These are phyloP conservation scores for Clavelina lepadiformis DNA, from an alignment of 23 tunicate species.

Conservation along the genomic window DNA sequence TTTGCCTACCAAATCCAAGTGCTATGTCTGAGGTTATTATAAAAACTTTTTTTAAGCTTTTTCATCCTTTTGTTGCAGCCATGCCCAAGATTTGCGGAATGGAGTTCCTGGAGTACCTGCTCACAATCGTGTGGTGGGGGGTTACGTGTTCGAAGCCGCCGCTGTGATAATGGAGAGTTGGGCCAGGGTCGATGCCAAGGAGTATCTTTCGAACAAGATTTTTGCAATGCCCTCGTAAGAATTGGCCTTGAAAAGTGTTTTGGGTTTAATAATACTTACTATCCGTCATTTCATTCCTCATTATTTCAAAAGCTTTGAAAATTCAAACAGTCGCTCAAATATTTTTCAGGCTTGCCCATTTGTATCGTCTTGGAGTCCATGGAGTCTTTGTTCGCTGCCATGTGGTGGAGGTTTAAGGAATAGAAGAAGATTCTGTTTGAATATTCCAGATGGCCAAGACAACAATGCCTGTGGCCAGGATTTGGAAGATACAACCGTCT, in stretches of 20 bases:
- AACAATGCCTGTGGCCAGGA: conserved; percentile 52
- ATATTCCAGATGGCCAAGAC: conserved; percentile 22
- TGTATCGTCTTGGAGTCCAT: conserved; percentile 55
- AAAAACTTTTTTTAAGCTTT: too few species aligned
- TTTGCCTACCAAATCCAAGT: too few species aligned
- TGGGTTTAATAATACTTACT: background rate
- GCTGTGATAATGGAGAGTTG: conserved; percentile 32
- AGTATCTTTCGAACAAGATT: conserved; percentile 13
- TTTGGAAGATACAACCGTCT: conserved; percentile 9
- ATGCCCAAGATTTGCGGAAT: background rate
- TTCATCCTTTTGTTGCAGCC: too few species aligned
- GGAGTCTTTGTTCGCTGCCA: conserved; percentile 44
- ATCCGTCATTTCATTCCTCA: too few species aligned
- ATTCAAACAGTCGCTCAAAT: background rate
- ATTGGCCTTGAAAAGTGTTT: background rate
- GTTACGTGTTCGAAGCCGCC: conserved; percentile 6
- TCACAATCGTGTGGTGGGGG: conserved; percentile 34
- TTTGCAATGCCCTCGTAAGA: conserved; percentile 21
- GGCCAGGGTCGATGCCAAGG: conserved; percentile 30
- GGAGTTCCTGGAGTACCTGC: conserved; percentile 39
- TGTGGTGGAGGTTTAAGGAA: conserved; percentile 51
- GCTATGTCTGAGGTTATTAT: too few species aligned
- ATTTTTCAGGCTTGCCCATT: conserved; percentile 38
- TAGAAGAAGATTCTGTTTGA: conserved; percentile 24
- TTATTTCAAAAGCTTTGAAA: too few species aligned